phyloP scores from a whole-genome alignment of 1,140 invertebrate species.

The Leptonema lineaticorne region DNA sequence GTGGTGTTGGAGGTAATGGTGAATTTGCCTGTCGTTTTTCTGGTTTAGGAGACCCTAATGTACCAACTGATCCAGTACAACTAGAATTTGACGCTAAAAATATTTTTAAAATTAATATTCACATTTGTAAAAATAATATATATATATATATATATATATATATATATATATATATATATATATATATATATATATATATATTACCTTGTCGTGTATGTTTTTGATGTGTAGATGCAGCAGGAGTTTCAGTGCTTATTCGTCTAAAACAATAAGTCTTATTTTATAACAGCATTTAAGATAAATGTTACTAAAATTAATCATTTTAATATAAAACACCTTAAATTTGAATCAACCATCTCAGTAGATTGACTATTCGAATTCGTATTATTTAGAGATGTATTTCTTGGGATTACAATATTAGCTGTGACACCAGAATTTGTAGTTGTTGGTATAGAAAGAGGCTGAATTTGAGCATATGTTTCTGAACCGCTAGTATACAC shows the following conservation, averaged over 20 bases:
- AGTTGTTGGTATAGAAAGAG: constrained; percentile 64
- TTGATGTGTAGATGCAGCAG: constrained; percentile 47
- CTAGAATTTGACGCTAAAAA: constrained; percentile 72
- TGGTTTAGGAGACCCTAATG: constrained; percentile 77
- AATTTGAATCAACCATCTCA: constrained; percentile 2
- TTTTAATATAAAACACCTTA: constrained; percentile 19
- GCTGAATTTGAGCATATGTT: constrained; percentile 85
- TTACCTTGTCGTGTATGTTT: constrained; percentile 68
- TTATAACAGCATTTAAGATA: too few species aligned
- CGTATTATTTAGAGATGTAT: constrained; percentile 19
- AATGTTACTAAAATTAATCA: too few species aligned
- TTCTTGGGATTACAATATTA: constrained; percentile 47
- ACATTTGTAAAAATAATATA: too few species aligned
- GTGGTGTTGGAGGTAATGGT: constrained; percentile 74
- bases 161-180: not conserved
- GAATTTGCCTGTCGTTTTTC: constrained; percentile 86
- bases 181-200: too few species aligned
- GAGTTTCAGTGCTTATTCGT: constrained; percentile 50
- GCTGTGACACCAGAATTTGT: constrained; percentile 52
- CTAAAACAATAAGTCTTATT: constrained; percentile 46
- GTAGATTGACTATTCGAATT: not conserved
- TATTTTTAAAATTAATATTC: too few species aligned
- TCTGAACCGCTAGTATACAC: constrained; percentile 80
- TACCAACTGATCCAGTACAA: constrained; percentile 69
- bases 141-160: too few species aligned